Evolutionary conservation across 2,888 invertebrate genomes (phyloP), one percentile per base, ranked within the genome.

Genomic region (Eilema sororculum): DNA sequence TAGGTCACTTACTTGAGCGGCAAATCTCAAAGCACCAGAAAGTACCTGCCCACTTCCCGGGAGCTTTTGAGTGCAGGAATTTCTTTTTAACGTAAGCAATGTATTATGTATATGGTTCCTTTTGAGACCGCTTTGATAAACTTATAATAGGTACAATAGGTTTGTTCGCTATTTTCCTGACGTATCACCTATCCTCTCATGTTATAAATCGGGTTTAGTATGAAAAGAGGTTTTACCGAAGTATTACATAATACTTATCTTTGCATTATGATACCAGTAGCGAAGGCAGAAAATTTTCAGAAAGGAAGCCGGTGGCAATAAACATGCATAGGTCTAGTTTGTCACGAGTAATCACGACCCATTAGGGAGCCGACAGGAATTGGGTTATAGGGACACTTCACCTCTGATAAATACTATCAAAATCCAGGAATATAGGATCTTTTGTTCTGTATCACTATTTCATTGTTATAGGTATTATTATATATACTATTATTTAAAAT

Each of bases 1-100:
- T 65, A 37, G 71, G 71, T 67, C 71, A 71, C 37, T 37, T 59
- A 59, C 30, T 33, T 33, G 25, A 69, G 33, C 52, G 64, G 46
- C 22, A n/a, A 28, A 57, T 46, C n/a, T 61, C 25, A 56, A 56
- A 28, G 57, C 58, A 20, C 28, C 41, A 24, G 24, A 68, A 37
- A 56, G 63, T 25, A 30, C 24, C 8, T 56, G 28, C 20, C 8
- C 16, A 13, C 28, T 58, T 58, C 41, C 58, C 10, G 41, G 58
- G 25, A 58, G 41, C 58, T 64, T 28, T 64, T 59, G 28, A 57
- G 41, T 24, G 20, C 62, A 24, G 28, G 16, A 13, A 64, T 58
- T 64, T 59, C 20, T 46, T 58, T 68, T 68, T 46, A 22, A 58
- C 20, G 41, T 68, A 22, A 20, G 13, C 25, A 37, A 64, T 64